These are phyloP conservation scores for Calameuta pallipes DNA, from an alignment of 2,888 invertebrate species.

Conservation along the genomic window DNA sequence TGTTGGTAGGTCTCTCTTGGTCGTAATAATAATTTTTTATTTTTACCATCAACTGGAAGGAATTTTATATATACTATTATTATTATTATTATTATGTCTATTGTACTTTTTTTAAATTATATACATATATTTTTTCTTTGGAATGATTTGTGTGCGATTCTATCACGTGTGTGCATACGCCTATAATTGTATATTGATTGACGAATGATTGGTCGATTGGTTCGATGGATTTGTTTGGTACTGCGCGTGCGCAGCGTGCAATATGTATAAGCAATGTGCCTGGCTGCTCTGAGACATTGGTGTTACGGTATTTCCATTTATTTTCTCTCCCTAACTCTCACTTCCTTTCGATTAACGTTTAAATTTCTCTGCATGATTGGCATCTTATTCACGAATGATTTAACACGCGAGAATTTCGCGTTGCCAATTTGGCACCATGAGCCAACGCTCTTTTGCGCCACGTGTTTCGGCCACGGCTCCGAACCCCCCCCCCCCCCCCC, in stretches of 20 bases:
- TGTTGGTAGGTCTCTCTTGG: neutral
- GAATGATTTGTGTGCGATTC: neutral
- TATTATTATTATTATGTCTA: neutral
- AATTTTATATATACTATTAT: neutral
- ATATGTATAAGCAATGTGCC: neutral
- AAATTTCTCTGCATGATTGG: neutral
- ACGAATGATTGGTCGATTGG: neutral
- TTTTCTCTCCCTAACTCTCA: neutral
- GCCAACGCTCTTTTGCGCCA: neutral
- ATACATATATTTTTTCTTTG: neutral
- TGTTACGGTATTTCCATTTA: neutral
- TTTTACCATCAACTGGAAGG: neutral
- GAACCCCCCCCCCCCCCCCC: neutral
- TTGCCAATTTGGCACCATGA: neutral
- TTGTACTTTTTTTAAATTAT: neutral
- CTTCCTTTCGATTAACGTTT: neutral
- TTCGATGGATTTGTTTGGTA: neutral
- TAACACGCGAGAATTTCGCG: neutral
- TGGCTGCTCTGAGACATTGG: neutral
- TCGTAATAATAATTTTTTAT: neutral
- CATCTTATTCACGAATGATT: neutral
- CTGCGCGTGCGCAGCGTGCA: neutral
- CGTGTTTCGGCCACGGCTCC: neutral
- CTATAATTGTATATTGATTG: neutral
- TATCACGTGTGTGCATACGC: neutral